Conservation (phyloP, 92 coral and sea anemone species). For the Hydrozoanthus gracilis region DNA sequence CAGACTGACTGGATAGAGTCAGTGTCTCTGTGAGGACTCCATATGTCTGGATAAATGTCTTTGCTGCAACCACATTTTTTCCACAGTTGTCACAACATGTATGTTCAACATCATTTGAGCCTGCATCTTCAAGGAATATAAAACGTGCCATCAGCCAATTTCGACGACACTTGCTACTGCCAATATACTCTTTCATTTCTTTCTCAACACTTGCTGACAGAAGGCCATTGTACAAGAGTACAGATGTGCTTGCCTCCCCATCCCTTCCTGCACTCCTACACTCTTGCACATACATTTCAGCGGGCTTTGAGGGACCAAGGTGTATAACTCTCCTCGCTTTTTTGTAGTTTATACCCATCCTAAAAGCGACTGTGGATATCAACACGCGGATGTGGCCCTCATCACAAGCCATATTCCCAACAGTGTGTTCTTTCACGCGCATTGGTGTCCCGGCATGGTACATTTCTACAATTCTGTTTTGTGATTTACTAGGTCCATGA, state of each 20-base stretch:
- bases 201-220: slow-evolving; percentile 43
- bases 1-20: not conserved
- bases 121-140: slow-evolving; percentile 12
- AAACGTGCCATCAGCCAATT: slow-evolving; percentile 52
- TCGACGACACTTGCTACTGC: slow-evolving; percentile 43
- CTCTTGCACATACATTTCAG: slow-evolving; percentile 55
- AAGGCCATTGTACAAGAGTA: slow-evolving; percentile 40
- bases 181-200: slow-evolving; percentile 43
- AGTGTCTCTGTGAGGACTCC: slow-evolving; percentile 33
- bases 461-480: slow-evolving; percentile 72
- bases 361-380: slow-evolving; percentile 64
- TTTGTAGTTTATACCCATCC: slow-evolving; percentile 59
- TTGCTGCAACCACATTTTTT: slow-evolving; percentile 47
- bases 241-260: slow-evolving; percentile 51
- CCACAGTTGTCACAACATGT: slow-evolving; percentile 61
- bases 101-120: slow-evolving; percentile 14
- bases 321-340: slow-evolving; percentile 49
- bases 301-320: slow-evolving; percentile 56
- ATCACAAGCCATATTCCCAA: slow-evolving; percentile 51
- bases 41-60: slow-evolving; percentile 53
- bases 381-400: slow-evolving; percentile 61
- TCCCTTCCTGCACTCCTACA: slow-evolving; percentile 60
- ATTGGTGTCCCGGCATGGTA: slow-evolving; percentile 77
- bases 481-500: slow-evolving; percentile 45
- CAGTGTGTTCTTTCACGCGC: slow-evolving; percentile 62